phyloP scores from a whole-genome alignment of 1,140 invertebrate genomes.

The Drosophila funebris region DNA sequence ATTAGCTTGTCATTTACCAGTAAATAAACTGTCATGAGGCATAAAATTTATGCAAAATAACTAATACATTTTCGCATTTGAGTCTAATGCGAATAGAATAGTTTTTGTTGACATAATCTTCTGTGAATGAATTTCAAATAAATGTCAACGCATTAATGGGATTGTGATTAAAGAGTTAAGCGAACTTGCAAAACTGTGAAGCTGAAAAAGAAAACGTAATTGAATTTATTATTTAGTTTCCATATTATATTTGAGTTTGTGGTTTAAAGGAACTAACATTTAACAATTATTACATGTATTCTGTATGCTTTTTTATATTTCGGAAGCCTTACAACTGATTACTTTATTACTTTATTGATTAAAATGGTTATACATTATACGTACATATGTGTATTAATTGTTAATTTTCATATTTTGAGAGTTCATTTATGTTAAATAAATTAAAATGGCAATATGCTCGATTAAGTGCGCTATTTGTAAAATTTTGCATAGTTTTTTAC shows the following conservation, averaged over 20 bases:
- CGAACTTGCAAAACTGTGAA: not conserved
- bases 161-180: not conserved
- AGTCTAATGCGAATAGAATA: not conserved
- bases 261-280: conserved; percentile 58
- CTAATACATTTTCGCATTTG: not conserved
- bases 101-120: conserved; percentile 8
- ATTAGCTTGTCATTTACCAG: no score
- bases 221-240: not conserved
- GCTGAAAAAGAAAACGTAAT: not conserved
- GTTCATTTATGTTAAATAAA: conserved; percentile 54
- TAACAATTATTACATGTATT: conserved; percentile 45
- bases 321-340: conserved; percentile 53
- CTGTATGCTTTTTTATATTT: conserved; percentile 22
- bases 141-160: not conserved
- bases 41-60: no score
- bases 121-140: conserved; percentile 46
- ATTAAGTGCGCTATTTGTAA: conserved; percentile 55
- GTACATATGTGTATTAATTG: conserved; percentile 14
- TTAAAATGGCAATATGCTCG: conserved; percentile 57
- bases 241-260: not conserved
- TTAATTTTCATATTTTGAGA: conserved; percentile 44
- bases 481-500: conserved; percentile 47
- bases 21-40: no score
- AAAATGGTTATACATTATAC: conserved; percentile 40
- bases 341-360: conserved; percentile 36